phyloP scores from a whole-genome alignment of 2,888 invertebrate genomes.

The Halocaridina rubra region DNA sequence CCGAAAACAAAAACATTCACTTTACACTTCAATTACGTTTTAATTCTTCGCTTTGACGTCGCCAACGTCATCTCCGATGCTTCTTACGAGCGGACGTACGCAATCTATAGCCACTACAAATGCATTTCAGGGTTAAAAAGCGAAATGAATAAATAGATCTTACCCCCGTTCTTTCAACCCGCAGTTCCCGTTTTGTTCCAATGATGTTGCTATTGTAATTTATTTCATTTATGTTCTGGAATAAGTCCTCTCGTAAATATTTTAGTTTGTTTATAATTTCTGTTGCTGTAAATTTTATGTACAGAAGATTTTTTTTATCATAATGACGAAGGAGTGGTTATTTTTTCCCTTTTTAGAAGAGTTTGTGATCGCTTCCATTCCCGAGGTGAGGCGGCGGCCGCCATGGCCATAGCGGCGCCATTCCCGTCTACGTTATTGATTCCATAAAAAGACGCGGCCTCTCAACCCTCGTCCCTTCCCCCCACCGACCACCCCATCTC shows the following conservation, averaged over 20 bases:
- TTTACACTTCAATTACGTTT: not conserved
- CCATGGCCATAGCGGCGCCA: conserved; percentile 61
- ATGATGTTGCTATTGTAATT: too few species aligned
- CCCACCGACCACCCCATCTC: not conserved
- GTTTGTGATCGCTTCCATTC: conserved; percentile 23
- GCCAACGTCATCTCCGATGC: not conserved
- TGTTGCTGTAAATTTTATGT: too few species aligned
- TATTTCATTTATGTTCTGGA: too few species aligned
- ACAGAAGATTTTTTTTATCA: too few species aligned
- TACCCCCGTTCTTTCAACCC: conserved; percentile 59
- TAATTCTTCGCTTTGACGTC: not conserved
- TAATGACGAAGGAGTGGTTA: too few species aligned
- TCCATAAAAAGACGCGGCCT: conserved; percentile 64
- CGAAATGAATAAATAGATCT: conserved; percentile 52
- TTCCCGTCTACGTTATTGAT: conserved; percentile 64
- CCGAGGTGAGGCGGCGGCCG: conserved; percentile 34
- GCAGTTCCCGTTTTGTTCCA: conserved; percentile 62
- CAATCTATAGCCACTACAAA: not conserved
- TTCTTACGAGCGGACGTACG: conserved; percentile 10
- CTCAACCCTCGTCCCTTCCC: conserved; percentile 25
- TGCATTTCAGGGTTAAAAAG: conserved; percentile 30
- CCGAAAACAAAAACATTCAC: conserved; percentile 13
- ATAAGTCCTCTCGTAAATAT: too few species aligned
- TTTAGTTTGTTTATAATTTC: too few species aligned
- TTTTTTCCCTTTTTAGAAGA: conserved; percentile 49